phyloP scores from a whole-genome alignment of 2,113 vertebrate species.

The Porphyrio hochstetteri region DNA sequence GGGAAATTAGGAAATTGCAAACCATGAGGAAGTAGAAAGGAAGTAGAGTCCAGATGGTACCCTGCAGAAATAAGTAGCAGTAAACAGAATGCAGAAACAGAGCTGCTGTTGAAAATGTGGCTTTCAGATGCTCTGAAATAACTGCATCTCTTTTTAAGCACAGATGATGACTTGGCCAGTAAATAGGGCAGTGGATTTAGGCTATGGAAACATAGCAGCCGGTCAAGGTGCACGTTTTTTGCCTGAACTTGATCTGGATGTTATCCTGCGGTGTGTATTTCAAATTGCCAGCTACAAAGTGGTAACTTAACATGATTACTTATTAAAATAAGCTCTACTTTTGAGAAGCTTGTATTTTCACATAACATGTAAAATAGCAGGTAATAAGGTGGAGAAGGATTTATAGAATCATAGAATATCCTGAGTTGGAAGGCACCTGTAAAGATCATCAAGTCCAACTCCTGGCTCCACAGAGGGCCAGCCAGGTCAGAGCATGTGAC shows the following conservation, averaged over 20 bases:
- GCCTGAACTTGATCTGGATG: background rate
- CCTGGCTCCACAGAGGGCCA: too few relatives aligned
- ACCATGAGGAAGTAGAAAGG: constrained; percentile 22
- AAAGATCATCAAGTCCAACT: too few relatives aligned
- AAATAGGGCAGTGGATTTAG: background rate
- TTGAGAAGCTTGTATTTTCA: background rate
- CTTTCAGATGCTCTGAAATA: background rate
- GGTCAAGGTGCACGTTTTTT: background rate
- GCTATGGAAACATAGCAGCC: background rate
- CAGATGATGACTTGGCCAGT: background rate
- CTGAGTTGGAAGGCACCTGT: too few relatives aligned
- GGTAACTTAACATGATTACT: background rate
- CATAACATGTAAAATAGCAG: background rate
- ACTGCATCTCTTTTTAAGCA: background rate
- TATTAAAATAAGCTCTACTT: background rate
- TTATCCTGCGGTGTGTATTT: background rate
- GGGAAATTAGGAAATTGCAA: background rate
- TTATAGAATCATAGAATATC: too few relatives aligned
- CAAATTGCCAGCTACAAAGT: background rate
- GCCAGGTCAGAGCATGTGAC: too few relatives aligned
- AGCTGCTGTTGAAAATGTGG: background rate
- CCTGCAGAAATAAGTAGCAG: background rate
- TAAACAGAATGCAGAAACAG: background rate
- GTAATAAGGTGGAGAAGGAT: background rate
- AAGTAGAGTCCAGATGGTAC: background rate